phyloP scores from a whole-genome alignment of 2,113 vertebrate species.

The Fukomys damarensis region DNA sequence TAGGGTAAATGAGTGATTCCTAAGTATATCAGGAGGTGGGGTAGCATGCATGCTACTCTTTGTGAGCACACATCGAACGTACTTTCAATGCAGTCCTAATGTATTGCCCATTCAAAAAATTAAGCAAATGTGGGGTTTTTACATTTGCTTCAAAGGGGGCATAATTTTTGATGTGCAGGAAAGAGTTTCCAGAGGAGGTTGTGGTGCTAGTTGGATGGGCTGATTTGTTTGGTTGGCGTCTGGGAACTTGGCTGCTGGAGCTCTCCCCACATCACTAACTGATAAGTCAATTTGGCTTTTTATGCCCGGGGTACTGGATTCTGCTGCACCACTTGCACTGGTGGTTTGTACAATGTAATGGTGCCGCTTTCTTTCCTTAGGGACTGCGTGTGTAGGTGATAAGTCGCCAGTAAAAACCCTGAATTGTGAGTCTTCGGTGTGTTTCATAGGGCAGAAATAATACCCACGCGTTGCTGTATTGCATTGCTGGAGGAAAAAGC shows the following conservation, averaged over 20 bases:
- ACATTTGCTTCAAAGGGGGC: not conserved
- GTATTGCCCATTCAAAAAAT: not conserved
- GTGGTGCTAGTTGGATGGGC: not conserved
- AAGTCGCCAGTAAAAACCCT: not conserved
- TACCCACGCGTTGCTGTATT: rapidly evolving
- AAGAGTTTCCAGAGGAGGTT: not conserved
- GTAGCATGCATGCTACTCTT: not conserved
- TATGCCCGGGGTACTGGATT: not conserved
- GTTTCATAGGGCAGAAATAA: not conserved
- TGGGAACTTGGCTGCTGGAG: not conserved
- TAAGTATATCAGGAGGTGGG: not conserved
- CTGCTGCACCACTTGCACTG: not conserved
- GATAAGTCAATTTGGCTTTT: not conserved
- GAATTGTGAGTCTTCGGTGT: not conserved
- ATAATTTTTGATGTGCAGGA: not conserved
- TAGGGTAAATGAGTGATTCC: not conserved
- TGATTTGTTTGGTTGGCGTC: not conserved
- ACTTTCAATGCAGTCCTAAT: not conserved
- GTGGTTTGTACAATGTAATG: not conserved
- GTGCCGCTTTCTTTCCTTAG: not conserved
- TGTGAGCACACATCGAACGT: not conserved
- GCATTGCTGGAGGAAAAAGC: not conserved
- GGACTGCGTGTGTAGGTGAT: not conserved
- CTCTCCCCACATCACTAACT: not conserved
- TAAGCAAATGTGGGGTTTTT: not conserved